phyloP scores from a whole-genome alignment of 2,888 invertebrate species.

The Ceriagrion tenellum region DNA sequence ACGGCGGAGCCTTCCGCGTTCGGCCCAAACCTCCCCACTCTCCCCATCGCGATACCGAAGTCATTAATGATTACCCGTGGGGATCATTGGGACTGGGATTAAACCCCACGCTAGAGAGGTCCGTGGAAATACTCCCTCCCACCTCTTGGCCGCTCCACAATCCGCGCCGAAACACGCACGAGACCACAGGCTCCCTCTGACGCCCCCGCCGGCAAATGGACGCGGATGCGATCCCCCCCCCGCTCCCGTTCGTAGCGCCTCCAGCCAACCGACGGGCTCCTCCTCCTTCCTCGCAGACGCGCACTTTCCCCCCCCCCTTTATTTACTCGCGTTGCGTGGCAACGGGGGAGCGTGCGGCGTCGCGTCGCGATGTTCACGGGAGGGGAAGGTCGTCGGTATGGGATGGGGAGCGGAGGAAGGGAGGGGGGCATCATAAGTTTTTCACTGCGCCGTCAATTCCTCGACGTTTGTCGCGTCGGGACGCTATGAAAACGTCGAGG shows the following conservation, averaged over 20 bases:
- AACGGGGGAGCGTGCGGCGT: too few relatives aligned
- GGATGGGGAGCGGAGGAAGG: too few relatives aligned
- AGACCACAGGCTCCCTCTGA: too few relatives aligned
- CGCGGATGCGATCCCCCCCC: too few relatives aligned
- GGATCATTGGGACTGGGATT: constrained; percentile 60
- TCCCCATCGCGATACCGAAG: constrained; percentile 54
- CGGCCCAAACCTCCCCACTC: neutral
- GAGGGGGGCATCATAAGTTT: constrained; percentile 30
- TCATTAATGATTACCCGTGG: constrained; percentile 65
- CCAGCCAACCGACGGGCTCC: too few relatives aligned
- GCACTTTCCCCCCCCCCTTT: too few relatives aligned
- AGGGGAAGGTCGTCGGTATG: too few relatives aligned
- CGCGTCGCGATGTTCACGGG: too few relatives aligned
- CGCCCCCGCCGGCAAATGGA: neutral
- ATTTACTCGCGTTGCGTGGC: too few relatives aligned
- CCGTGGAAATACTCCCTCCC: neutral
- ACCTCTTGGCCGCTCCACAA: neutral
- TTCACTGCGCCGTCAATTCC: constrained; percentile 50
- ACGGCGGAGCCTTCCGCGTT: neutral
- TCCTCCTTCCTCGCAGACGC: too few relatives aligned
- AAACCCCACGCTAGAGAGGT: neutral
- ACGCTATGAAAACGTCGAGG: neutral
- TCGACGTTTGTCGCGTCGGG: constrained; percentile 31
- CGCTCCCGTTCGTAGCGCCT: too few relatives aligned
- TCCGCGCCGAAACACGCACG: neutral